Evolutionary conservation across 2,888 invertebrate species (phyloP).

Genomic region (Drosophila algonquin): DNA sequence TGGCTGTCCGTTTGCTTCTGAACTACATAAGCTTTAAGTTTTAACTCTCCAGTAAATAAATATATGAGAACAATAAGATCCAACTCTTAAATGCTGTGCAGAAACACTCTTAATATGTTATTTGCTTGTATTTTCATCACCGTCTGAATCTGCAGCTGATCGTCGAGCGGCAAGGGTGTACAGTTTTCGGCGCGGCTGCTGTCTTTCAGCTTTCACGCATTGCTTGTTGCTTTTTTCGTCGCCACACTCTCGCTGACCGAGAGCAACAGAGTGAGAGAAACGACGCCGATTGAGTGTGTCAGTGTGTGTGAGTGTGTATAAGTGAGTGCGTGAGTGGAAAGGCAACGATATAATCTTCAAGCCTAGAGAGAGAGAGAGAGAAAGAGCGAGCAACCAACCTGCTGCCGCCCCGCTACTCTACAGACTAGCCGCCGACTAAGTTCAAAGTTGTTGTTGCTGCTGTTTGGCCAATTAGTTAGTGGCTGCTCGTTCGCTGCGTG

Average conservation of each 20-base stretch:
- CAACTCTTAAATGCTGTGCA: too few species aligned
- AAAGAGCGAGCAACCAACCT: conserved; percentile 55
- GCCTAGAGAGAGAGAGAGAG: conserved; percentile 19
- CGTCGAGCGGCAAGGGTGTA: not conserved
- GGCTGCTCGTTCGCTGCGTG: conserved; percentile 62
- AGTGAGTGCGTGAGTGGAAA: conserved; percentile 71
- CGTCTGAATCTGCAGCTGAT: not conserved
- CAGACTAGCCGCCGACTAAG: conserved; percentile 2
- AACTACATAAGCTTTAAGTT: not conserved
- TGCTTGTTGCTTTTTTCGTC: not conserved
- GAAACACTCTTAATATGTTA: not conserved
- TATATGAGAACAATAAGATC: too few species aligned
- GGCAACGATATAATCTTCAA: conserved; percentile 71
- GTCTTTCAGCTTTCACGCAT: conserved; percentile 1
- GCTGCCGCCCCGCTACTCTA: conserved; percentile 27
- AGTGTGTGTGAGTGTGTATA: conserved; percentile 55
- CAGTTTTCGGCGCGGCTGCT: conserved; percentile 23
- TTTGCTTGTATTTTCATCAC: too few species aligned
- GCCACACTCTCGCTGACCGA: conserved; percentile 19
- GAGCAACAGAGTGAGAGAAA: conserved; percentile 15
- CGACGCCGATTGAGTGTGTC: conserved; percentile 25
- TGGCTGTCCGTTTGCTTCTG: not conserved
- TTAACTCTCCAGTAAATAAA: too few species aligned
- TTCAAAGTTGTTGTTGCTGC: conserved; percentile 44
- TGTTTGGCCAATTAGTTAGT: conserved; percentile 73